These are phyloP conservation scores for Drosophila peninsularis DNA, from an alignment of 2,888 invertebrate species.

Conservation along the genomic window DNA sequence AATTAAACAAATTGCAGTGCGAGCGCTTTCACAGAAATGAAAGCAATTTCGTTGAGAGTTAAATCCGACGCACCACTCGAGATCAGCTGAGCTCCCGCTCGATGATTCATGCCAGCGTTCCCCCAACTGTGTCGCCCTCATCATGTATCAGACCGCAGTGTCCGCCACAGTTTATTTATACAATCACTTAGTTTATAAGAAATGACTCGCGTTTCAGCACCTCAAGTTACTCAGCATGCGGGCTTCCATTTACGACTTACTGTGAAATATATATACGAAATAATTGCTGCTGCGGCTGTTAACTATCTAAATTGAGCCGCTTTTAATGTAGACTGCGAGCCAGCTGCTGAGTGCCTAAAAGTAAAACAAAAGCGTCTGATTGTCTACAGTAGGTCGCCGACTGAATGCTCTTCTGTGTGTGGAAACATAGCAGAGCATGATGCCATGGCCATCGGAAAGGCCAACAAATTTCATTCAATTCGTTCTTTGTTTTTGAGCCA, in stretches of 20 bases:
- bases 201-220: slow-evolving; percentile 11
- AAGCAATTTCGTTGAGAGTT: slow-evolving; percentile 56
- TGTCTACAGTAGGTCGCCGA: background rate
- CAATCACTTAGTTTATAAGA: slow-evolving; percentile 39
- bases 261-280: background rate
- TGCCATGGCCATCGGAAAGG: too few species aligned
- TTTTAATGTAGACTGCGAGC: background rate
- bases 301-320: background rate
- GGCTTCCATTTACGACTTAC: background rate
- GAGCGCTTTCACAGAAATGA: slow-evolving; percentile 65
- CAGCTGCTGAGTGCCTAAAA: background rate
- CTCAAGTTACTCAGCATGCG: slow-evolving; percentile 46
- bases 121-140: slow-evolving; percentile 10
- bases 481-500: too few species aligned
- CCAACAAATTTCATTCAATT: too few species aligned
- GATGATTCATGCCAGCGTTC: slow-evolving; percentile 46
- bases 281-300: slow-evolving; percentile 6
- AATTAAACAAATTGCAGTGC: slow-evolving; percentile 71
- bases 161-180: slow-evolving; percentile 20
- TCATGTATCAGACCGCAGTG: background rate
- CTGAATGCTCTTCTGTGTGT: background rate
- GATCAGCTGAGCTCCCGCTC: slow-evolving; percentile 56
- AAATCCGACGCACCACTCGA: slow-evolving; percentile 24
- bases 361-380: background rate
- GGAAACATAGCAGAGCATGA: background rate